These are phyloP conservation scores for Anoplius nigerrimus DNA, from an alignment of 2,888 invertebrate species.

Conservation along the genomic window DNA sequence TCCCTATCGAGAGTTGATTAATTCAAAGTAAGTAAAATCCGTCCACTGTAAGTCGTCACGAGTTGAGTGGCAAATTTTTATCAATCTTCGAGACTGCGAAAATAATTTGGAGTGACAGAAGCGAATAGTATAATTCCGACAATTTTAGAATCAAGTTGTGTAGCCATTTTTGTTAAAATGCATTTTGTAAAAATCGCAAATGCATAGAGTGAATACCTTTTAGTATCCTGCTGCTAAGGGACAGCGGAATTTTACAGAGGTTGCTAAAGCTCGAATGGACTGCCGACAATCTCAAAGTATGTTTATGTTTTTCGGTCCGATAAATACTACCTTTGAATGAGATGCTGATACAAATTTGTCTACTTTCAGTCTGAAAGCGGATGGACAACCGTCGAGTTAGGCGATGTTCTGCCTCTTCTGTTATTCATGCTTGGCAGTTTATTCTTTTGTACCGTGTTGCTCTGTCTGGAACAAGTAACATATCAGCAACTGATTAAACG, in stretches of 20 bases:
- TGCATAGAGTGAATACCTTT: no score
- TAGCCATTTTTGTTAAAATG: no score
- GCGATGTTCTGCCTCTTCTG: conserved; percentile 63
- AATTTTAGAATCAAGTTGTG: no score
- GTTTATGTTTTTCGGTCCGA: conserved; percentile 32
- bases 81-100: no score
- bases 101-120: no score
- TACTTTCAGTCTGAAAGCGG: not conserved
- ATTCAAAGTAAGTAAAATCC: conserved; percentile 61
- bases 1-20: conserved; percentile 68
- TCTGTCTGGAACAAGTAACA: conserved; percentile 47
- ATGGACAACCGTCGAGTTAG: conserved; percentile 65
- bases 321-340: no score
- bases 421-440: conserved; percentile 54
- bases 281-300: conserved; percentile 18
- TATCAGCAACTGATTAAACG: not conserved
- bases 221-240: conserved; percentile 67
- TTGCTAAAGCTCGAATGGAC: conserved; percentile 53
- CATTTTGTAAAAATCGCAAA: no score
- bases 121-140: no score
- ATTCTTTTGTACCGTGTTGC: conserved; percentile 45
- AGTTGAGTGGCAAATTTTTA: no score
- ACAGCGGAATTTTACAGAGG: conserved; percentile 69
- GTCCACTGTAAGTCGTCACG: accelerated
- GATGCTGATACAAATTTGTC: no score